Evolutionary conservation across 2,888 invertebrate species (phyloP).

Genomic region (Drosophila bunnanda): DNA sequence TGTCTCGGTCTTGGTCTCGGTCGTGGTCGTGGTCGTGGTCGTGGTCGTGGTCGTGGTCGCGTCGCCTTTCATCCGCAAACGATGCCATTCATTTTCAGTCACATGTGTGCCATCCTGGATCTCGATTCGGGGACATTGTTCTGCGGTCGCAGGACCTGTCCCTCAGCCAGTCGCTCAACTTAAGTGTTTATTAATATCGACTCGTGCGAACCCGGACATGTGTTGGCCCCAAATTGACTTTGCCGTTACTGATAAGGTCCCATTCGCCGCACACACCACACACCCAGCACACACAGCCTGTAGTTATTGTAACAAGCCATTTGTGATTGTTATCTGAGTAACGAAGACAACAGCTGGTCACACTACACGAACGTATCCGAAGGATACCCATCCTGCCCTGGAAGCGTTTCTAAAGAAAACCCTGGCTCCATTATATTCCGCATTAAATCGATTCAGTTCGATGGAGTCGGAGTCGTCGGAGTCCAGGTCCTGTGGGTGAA

Average conservation of each 20-base stretch:
- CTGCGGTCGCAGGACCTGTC: constrained; percentile 9
- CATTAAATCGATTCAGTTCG: constrained; percentile 10
- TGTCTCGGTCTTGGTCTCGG: constrained; percentile 3
- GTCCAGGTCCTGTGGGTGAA: not conserved
- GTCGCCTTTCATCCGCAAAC: constrained; percentile 51
- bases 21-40: constrained; percentile 10
- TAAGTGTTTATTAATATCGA: constrained; percentile 66
- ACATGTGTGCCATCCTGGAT: constrained; percentile 45
- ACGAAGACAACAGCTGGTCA: constrained; percentile 45
- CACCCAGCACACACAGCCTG: not conserved
- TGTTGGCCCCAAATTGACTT: constrained; percentile 60
- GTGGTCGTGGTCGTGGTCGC: constrained; percentile 16
- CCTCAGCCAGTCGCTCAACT: constrained; percentile 14
- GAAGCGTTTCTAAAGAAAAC: constrained; percentile 8
- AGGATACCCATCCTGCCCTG: not conserved
- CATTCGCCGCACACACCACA: not conserved
- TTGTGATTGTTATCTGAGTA: constrained; percentile 41
- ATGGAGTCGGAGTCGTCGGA: not conserved
- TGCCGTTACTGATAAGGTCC: constrained; percentile 51
- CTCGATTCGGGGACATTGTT: constrained; percentile 36
- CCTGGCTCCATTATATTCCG: constrained; percentile 9
- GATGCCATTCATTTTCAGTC: constrained; percentile 59
- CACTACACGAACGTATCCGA: constrained; percentile 1
- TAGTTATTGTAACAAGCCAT: constrained; percentile 45
- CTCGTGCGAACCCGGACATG: constrained; percentile 58